These are phyloP conservation scores for Rattus norvegicus DNA, from an alignment of 2,113 vertebrate genomes.

Conservation along the genomic window GRCr8 NC_086027.1:112352001-112352500, in stretches of 20 bases:
- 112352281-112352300: background rate
- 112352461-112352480: background rate
- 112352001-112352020: background rate
- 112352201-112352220: slow-evolving; percentile 14
- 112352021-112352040: background rate
- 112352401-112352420: background rate
- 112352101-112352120: background rate
- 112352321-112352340: background rate
- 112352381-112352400: background rate
- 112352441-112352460: background rate
- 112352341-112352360: background rate
- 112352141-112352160: background rate
- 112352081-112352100: too few relatives aligned
- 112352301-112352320: background rate
- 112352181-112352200: background rate
- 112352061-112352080: too few relatives aligned
- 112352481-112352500: background rate
- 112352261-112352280: background rate
- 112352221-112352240: background rate
- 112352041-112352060: background rate
- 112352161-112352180: background rate
- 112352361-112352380: background rate
- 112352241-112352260: background rate
- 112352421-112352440: background rate
- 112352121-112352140: background rate